Evolutionary conservation across 2,797 vertebrate species (phyloP).

Genomic region (Pristis pectinata): DNA sequence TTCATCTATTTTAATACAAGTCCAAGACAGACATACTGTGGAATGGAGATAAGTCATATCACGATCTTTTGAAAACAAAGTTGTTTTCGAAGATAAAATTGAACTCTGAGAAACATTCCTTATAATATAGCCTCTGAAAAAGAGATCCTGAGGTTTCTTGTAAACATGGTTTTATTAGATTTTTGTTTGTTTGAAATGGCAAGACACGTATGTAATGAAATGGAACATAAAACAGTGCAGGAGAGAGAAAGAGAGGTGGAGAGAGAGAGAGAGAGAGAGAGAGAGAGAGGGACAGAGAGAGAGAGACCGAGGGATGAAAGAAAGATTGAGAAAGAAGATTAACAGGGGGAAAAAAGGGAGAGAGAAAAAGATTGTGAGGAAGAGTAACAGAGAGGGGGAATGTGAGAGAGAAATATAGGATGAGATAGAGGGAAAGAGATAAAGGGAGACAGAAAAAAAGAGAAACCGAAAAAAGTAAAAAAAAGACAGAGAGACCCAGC

Average conservation of each 20-base stretch:
- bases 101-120: slow-evolving; percentile 6
- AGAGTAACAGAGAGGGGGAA: background rate
- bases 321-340: no score
- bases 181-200: background rate
- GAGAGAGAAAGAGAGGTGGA: background rate
- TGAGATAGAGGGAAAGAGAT: background rate
- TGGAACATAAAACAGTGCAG: background rate
- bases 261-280: background rate
- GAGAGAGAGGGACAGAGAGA: background rate
- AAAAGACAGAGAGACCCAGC: background rate
- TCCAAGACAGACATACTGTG: background rate
- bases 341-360: background rate
- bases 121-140: background rate
- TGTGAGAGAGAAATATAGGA: background rate
- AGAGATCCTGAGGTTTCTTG: background rate
- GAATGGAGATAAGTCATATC: slow-evolving; percentile 21
- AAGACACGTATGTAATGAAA: background rate
- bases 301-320: background rate
- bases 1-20: slow-evolving; percentile 29
- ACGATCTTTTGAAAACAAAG: slow-evolving; percentile 27
- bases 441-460: background rate
- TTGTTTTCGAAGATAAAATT: slow-evolving; percentile 33
- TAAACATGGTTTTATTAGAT: background rate
- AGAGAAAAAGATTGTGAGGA: background rate
- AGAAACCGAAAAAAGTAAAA: background rate